Percentiles rank a stretch among this genome's conserved stretches.
Evolutionary conservation across 1,140 invertebrate species (phyloP).

Genomic region (Zaprionus vittiger): DNA sequence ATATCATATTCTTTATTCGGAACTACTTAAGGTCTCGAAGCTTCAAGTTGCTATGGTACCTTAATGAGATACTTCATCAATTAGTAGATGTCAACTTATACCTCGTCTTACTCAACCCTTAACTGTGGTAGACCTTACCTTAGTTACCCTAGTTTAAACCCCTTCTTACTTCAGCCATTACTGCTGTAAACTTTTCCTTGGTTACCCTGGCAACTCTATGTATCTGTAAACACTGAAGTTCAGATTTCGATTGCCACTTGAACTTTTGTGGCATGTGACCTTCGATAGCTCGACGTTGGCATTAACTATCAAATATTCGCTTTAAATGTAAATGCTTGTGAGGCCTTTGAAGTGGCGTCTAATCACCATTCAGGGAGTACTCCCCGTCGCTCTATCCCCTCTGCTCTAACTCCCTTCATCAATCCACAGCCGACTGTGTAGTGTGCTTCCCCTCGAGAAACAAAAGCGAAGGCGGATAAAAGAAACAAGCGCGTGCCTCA

Average conservation of each 20-base stretch:
- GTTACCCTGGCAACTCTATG: not conserved
- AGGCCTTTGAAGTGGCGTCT: conserved; percentile 68
- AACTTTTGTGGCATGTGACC: conserved; percentile 37
- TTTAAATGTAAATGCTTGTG: conserved; percentile 38
- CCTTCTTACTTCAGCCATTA: not conserved
- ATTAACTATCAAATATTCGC: conserved; percentile 36
- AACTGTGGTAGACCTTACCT: too few species aligned
- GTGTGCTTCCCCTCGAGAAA: conserved; percentile 45
- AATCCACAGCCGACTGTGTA: conserved; percentile 14
- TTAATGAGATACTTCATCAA: too few species aligned
- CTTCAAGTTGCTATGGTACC: not conserved
- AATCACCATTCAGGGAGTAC: conserved; percentile 53
- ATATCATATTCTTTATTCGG: not conserved
- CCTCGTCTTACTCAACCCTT: too few species aligned
- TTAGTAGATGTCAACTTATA: too few species aligned
- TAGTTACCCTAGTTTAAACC: not conserved
- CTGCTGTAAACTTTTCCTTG: not conserved
- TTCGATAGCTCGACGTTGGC: conserved; percentile 27
- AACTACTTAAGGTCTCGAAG: not conserved
- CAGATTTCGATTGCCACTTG: conserved; percentile 30
- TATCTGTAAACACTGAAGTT: not conserved
- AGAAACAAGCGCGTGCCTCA: conserved; percentile 61
- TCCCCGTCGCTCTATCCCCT: not conserved
- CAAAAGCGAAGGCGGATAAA: conserved; percentile 64
- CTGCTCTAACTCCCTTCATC: not conserved